Percentiles rank a stretch among this genome's conserved stretches.
These are phyloP conservation scores for Drosophila rubida DNA, from an alignment of 2,888 invertebrate species.

Conservation along the genomic window DNA sequence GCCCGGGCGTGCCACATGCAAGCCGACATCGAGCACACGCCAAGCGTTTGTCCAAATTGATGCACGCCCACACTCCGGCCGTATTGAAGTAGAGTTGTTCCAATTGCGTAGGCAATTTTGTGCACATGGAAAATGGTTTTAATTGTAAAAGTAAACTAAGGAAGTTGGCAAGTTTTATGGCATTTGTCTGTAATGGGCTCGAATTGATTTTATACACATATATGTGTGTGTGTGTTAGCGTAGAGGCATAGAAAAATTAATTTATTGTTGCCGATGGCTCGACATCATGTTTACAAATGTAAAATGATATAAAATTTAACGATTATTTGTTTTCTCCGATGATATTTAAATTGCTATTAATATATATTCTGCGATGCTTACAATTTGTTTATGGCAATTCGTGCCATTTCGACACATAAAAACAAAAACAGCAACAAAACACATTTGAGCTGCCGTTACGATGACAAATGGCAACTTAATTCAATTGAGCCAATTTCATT, in stretches of 20 bases:
- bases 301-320: conserved; percentile 62
- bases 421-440: conserved; percentile 20
- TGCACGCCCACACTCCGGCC: conserved; percentile 27
- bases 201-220: background rate
- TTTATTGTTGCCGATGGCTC: conserved; percentile 11
- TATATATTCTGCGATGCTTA: conserved; percentile 36
- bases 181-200: background rate
- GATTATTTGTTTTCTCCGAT: conserved; percentile 65
- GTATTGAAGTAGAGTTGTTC: conserved; percentile 5
- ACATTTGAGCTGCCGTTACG: conserved; percentile 14
- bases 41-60: conserved; percentile 48
- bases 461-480: conserved; percentile 69
- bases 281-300: conserved; percentile 51
- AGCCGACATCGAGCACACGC: conserved; percentile 42
- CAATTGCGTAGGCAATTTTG: conserved; percentile 10
- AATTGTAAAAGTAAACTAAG: conserved; percentile 8
- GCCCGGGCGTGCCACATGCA: conserved; percentile 65
- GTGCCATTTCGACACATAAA: conserved; percentile 26
- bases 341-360: conserved; percentile 63
- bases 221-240: background rate
- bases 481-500: conserved; percentile 58
- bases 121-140: background rate
- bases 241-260: background rate
- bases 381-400: conserved; percentile 63
- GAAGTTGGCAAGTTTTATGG: background rate